Evolutionary conservation across 2,797 vertebrate species (phyloP).

Genomic region (Botia kubotai): DNA sequence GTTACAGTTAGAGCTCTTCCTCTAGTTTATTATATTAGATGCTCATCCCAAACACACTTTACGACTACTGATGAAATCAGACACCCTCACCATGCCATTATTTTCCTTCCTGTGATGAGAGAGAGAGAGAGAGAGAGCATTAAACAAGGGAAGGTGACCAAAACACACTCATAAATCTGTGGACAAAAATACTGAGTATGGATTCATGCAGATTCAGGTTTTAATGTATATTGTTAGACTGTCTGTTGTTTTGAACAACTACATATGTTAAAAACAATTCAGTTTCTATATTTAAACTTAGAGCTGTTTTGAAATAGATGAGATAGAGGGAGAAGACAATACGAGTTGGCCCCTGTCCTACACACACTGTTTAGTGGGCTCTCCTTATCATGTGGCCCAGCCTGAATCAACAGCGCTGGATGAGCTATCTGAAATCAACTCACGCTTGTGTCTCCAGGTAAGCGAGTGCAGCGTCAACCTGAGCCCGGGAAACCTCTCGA

Average conservation of each 20-base stretch:
- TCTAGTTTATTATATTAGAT: conserved; percentile 22
- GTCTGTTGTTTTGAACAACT: conserved; percentile 32
- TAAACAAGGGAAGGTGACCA: not conserved
- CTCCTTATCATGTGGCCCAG: no score
- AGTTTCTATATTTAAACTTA: not conserved
- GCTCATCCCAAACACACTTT: conserved; percentile 53
- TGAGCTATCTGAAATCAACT: conserved; percentile 52
- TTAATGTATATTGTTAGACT: not conserved
- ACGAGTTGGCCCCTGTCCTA: not conserved
- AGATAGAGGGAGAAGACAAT: no score
- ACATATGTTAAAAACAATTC: not conserved
- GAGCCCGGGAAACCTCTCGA: conserved; percentile 49
- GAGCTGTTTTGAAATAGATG: not conserved
- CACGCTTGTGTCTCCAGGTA: conserved; percentile 75
- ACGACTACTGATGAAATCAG: conserved; percentile 53
- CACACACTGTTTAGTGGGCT: no score
- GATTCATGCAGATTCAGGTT: not conserved
- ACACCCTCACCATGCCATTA: conserved; percentile 49
- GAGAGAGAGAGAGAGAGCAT: conserved; percentile 15
- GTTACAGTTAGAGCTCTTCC: conserved; percentile 25
- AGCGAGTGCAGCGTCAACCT: conserved; percentile 70
- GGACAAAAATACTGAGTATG: not conserved
- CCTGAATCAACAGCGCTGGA: no score
- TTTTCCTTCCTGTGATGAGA: conserved; percentile 10
- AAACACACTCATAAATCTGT: conserved; percentile 1